phyloP scores from a whole-genome alignment of 92 coral and sea anemone species.

The Siderastrea radians region DNA sequence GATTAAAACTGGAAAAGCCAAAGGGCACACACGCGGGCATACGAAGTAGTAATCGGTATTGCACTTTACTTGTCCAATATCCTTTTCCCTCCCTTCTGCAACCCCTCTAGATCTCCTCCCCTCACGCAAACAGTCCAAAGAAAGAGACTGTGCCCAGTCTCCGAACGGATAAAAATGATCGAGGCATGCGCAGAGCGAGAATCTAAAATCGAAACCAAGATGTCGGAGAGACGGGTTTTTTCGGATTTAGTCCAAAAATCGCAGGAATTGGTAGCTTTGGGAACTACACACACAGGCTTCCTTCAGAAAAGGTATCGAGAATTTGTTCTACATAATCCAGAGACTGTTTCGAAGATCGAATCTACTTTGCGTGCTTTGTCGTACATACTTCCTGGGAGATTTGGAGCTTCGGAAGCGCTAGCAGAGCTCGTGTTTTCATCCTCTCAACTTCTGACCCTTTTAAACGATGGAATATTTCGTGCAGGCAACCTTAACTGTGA shows the following conservation, averaged over 20 bases:
- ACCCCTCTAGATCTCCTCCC: too few species aligned
- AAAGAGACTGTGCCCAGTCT: neutral
- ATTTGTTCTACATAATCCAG: conserved; percentile 81
- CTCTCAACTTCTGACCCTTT: conserved; percentile 85
- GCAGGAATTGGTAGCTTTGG: conserved; percentile 24
- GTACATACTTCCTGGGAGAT: conserved; percentile 90
- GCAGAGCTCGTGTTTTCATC: conserved; percentile 91
- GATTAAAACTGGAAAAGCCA: too few species aligned
- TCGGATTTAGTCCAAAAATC: conserved; percentile 30
- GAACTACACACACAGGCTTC: conserved; percentile 21
- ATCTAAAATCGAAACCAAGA: conserved; percentile 1
- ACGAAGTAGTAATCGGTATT: too few species aligned
- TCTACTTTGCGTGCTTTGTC: conserved; percentile 84
- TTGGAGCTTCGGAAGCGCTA: conserved; percentile 92
- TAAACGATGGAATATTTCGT: conserved; percentile 92
- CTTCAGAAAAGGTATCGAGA: conserved; percentile 68
- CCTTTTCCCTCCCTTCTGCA: too few species aligned
- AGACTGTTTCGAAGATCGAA: conserved; percentile 84
- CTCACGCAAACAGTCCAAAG: too few species aligned
- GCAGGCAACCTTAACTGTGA: conserved; percentile 60
- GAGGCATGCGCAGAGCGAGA: neutral
- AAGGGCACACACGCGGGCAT: too few species aligned
- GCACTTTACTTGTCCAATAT: too few species aligned
- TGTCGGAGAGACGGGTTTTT: conserved; percentile 27
- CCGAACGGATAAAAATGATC: neutral